Percentiles rank a stretch among this genome's conserved stretches.
Evolutionary conservation across 1,140 invertebrate genomes (phyloP).

Genomic region (Danaus plexippus): DNA sequence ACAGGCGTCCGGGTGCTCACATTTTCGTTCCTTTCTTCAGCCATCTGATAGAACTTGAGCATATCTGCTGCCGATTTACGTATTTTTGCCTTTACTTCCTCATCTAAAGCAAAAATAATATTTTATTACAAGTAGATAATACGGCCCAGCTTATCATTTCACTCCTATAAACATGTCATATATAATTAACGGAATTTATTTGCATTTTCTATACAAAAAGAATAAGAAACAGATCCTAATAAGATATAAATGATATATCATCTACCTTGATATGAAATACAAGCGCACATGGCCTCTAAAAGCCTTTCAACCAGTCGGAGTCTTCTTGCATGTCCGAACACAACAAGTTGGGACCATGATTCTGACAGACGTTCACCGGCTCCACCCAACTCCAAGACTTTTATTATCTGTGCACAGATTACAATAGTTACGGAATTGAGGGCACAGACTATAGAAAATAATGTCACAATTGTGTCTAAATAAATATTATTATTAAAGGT

Average conservation of each 20-base stretch:
- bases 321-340: conserved; percentile 76
- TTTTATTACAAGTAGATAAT: too few species aligned
- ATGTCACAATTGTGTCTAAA: too few species aligned
- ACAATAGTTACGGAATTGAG: neutral
- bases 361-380: conserved; percentile 77
- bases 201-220: too few species aligned
- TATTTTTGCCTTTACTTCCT: conserved; percentile 50
- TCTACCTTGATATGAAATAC: conserved; percentile 66
- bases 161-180: too few species aligned
- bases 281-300: conserved; percentile 70
- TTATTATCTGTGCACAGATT: conserved; percentile 61
- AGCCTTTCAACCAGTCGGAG: conserved; percentile 72
- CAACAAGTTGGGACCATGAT: conserved; percentile 84
- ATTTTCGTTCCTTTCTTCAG: conserved; percentile 31
- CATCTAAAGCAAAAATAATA: conserved; percentile 27
- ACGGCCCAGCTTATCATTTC: too few species aligned
- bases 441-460: too few species aligned
- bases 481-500: too few species aligned
- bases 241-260: too few species aligned
- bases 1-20: conserved; percentile 35
- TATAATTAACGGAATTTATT: too few species aligned
- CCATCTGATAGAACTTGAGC: conserved; percentile 38
- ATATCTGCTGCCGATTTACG: conserved; percentile 47
- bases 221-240: too few species aligned
- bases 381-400: conserved; percentile 75